Conservation (phyloP, 2,888 invertebrate species). For the Xestoiulus laeticollis region DNA sequence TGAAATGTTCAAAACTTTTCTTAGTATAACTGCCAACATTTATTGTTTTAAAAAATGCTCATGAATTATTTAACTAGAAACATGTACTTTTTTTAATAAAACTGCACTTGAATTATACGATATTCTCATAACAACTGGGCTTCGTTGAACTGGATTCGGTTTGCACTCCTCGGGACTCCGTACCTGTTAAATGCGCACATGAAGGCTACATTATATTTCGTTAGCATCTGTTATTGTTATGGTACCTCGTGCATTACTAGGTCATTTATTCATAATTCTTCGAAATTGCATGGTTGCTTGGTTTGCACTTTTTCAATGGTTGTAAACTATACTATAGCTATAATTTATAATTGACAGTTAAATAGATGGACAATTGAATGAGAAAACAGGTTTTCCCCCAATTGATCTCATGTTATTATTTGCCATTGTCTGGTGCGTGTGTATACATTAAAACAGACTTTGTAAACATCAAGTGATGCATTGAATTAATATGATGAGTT, state of each 20-base stretch:
- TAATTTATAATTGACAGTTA: neutral
- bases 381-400: neutral
- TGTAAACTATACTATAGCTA: neutral
- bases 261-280: neutral
- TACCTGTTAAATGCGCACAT: neutral
- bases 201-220: no score
- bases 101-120: no score
- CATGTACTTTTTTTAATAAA: no score
- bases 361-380: neutral
- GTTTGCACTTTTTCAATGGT: neutral
- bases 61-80: no score
- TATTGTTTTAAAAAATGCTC: no score
- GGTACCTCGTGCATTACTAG: neutral
- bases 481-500: neutral
- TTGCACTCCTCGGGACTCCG: neutral
- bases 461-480: neutral
- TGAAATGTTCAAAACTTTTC: no score
- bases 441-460: neutral
- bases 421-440: neutral
- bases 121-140: no score
- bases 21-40: no score
- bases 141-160: no score
- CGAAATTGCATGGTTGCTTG: neutral
- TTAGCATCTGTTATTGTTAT: neutral
- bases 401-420: neutral